Conservation (phyloP, 2,888 invertebrate species). For the Ormyrus labotus region DNA sequence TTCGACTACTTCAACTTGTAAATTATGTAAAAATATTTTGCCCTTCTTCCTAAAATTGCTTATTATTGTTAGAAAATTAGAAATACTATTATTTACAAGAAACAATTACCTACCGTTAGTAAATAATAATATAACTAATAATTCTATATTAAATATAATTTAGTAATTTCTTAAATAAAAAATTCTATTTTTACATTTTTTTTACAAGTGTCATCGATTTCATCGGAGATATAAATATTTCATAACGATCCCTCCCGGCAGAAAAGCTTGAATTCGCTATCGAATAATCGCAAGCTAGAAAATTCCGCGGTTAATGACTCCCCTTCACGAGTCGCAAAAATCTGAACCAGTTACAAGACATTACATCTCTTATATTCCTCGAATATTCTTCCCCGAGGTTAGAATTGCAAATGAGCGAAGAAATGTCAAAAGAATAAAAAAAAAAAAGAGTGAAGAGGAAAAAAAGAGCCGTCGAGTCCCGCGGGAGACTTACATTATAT, state of each 20-base stretch:
- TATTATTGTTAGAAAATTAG: no score
- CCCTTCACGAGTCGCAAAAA: constrained; percentile 47
- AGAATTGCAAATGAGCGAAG: constrained; percentile 54
- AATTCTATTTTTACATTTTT: not conserved
- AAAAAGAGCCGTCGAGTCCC: not conserved
- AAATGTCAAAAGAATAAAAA: not conserved
- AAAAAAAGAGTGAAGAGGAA: not conserved
- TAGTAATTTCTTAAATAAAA: no score
- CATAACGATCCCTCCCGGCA: no score
- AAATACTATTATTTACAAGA: no score
- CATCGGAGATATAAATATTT: no score
- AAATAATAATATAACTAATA: no score
- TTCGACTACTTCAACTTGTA: no score
- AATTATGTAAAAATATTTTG: no score
- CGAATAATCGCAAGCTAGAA: constrained; percentile 12
- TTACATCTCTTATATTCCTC: constrained; percentile 49
- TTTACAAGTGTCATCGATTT: not conserved
- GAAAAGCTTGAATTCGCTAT: not conserved
- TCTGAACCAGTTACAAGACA: constrained; percentile 57
- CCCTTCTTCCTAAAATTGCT: no score
- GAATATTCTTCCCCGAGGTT: constrained; percentile 35
- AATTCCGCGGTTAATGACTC: constrained; percentile 42
- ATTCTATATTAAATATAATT: no score
- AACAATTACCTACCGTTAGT: no score
- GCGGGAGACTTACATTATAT: constrained; percentile 4